Percentiles rank a stretch among this genome's conserved stretches.
Evolutionary conservation across 2,797 vertebrate species (phyloP).

Genomic region (Chromobotia macracanthus): DNA sequence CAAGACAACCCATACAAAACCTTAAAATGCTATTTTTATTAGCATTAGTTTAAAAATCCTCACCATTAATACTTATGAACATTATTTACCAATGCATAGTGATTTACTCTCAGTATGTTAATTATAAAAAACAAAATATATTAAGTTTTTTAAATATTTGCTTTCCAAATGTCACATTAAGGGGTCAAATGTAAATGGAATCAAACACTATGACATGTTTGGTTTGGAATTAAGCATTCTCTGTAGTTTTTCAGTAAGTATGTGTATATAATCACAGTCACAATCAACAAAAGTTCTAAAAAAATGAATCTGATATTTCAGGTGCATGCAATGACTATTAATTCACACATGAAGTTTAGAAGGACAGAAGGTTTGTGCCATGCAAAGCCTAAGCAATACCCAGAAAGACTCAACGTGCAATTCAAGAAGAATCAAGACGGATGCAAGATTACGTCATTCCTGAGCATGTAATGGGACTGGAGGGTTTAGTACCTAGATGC

Average conservation of each 20-base stretch:
- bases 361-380: conserved; percentile 9
- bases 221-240: conserved; percentile 44
- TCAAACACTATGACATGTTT: conserved; percentile 52
- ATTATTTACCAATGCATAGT: not conserved
- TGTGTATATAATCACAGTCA: not conserved
- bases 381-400: conserved; percentile 64
- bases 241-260: conserved; percentile 10
- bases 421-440: conserved; percentile 26
- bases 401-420: conserved; percentile 36
- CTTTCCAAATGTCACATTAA: conserved; percentile 5
- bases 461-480: conserved; percentile 22
- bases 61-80: not conserved
- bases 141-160: not conserved
- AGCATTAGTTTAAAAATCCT: conserved; percentile 29
- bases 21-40: not conserved
- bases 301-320: conserved; percentile 6
- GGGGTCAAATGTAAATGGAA: conserved; percentile 19
- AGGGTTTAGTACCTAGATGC: conserved; percentile 1
- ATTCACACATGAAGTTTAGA: not conserved
- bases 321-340: conserved; percentile 32
- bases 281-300: not conserved
- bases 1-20: not conserved
- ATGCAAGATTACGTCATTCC: not conserved
- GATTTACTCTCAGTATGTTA: not conserved
- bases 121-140: not conserved